These are phyloP conservation scores for Caenorhabditis zanzibari DNA, from an alignment of 2,888 invertebrate genomes.

Conservation along the genomic window DNA sequence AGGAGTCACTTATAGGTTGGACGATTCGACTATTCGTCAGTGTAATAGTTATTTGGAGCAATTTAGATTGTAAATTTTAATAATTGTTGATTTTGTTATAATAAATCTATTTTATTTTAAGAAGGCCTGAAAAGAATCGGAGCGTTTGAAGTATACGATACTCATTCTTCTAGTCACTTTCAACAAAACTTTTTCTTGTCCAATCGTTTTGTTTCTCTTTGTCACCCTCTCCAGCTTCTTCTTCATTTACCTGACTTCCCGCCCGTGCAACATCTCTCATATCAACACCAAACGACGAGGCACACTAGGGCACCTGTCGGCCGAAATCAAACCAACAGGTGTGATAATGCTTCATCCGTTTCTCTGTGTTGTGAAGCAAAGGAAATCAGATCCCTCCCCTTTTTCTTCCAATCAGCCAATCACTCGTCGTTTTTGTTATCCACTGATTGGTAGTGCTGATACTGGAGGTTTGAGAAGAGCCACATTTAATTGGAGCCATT, in stretches of 20 bases:
- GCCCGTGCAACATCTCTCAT: conserved; percentile 63
- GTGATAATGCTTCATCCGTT: conserved; percentile 56
- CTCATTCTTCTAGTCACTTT: not conserved
- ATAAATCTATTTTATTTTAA: conserved; percentile 28
- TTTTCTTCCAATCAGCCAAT: conserved; percentile 50
- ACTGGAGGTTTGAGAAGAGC: not conserved
- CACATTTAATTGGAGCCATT: conserved; percentile 2
- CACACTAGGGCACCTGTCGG: conserved; percentile 56
- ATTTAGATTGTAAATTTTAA: conserved; percentile 41
- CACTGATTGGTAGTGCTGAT: conserved; percentile 27
- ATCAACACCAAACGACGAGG: conserved; percentile 48
- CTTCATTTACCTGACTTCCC: conserved; percentile 21
- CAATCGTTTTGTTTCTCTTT: not conserved
- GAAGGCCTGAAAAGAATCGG: not conserved
- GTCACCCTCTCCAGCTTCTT: not conserved
- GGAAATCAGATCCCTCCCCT: conserved; percentile 16
- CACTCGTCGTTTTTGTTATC: conserved; percentile 55
- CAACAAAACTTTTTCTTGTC: not conserved
- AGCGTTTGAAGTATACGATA: not conserved
- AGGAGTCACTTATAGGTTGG: conserved; percentile 51
- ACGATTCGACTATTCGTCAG: conserved; percentile 48
- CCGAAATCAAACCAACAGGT: conserved; percentile 62
- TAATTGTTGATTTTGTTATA: not conserved
- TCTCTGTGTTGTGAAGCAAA: conserved; percentile 31
- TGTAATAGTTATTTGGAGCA: conserved; percentile 58